A percentile compares a stretch with the other conserved stretches of the same genome.
phyloP scores from a whole-genome alignment of 2,797 vertebrate species.

The Tympanoctomys barrerae region DNA sequence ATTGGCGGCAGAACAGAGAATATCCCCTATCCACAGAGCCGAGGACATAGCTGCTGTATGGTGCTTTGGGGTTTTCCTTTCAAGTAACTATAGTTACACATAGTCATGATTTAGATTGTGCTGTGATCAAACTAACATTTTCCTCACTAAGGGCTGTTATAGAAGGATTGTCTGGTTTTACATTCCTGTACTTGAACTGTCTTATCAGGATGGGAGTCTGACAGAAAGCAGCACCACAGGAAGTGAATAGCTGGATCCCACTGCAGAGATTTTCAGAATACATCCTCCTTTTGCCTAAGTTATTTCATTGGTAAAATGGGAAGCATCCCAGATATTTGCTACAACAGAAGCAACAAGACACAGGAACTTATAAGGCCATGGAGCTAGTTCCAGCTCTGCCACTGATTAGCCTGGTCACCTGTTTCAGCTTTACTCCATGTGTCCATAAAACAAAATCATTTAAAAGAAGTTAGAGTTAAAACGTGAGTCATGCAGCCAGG shows the following conservation, averaged over 20 bases:
- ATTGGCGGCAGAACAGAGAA: neutral
- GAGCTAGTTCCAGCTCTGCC: neutral
- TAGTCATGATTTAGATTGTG: constrained; percentile 34
- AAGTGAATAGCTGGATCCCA: neutral
- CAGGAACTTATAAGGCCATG: neutral
- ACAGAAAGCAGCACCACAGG: neutral
- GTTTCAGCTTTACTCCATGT: neutral
- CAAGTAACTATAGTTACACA: neutral
- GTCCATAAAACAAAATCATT: neutral
- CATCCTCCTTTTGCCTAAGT: neutral
- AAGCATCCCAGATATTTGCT: neutral
- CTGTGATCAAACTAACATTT: constrained; percentile 32
- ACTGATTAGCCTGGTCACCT: neutral
- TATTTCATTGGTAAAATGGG: constrained; percentile 29
- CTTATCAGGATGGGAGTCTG: constrained; percentile 23
- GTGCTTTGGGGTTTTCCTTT: constrained; percentile 22
- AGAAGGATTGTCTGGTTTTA: neutral
- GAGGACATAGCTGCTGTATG: neutral
- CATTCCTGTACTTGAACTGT: neutral
- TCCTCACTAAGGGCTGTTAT: neutral
- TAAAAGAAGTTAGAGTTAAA: constrained; percentile 34
- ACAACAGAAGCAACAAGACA: neutral
- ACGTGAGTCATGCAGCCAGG: neutral
- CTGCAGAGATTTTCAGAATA: constrained; percentile 16
- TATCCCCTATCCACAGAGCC: neutral